Conservation (phyloP, 2,113 vertebrate genomes). For the Tragelaphus scriptus region DNA sequence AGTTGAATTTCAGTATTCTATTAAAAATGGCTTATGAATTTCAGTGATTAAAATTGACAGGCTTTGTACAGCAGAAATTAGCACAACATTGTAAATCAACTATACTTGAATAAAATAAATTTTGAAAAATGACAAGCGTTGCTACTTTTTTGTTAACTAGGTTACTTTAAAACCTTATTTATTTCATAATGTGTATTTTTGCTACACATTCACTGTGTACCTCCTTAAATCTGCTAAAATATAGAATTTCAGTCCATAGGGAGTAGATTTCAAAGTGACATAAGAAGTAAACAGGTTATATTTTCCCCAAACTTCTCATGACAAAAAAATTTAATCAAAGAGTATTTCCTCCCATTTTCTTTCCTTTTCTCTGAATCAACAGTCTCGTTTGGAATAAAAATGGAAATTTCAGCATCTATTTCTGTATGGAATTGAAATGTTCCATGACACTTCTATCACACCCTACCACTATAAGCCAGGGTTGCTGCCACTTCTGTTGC, state of each 20-base stretch:
- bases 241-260: not conserved
- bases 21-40: not conserved
- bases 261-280: not conserved
- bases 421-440: constrained; percentile 10
- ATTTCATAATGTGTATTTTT: not conserved
- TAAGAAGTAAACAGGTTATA: not conserved
- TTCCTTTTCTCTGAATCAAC: not conserved
- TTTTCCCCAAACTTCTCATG: not conserved
- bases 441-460: not conserved
- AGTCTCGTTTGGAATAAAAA: not conserved
- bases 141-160: not conserved
- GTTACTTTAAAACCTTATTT: not conserved
- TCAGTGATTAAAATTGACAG: not conserved
- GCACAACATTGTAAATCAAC: not conserved
- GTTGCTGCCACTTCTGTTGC: not conserved
- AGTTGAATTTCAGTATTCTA: not conserved
- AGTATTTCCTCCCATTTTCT: not conserved
- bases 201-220: not conserved
- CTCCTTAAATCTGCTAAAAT: not conserved
- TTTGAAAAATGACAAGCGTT: not conserved
- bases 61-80: not conserved
- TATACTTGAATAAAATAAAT: not conserved
- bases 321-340: not conserved
- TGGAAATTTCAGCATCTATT: not conserved
- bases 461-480: too few relatives aligned